Evolutionary conservation across 2,888 invertebrate genomes (phyloP).

Genomic region (Thalpophila matura): DNA sequence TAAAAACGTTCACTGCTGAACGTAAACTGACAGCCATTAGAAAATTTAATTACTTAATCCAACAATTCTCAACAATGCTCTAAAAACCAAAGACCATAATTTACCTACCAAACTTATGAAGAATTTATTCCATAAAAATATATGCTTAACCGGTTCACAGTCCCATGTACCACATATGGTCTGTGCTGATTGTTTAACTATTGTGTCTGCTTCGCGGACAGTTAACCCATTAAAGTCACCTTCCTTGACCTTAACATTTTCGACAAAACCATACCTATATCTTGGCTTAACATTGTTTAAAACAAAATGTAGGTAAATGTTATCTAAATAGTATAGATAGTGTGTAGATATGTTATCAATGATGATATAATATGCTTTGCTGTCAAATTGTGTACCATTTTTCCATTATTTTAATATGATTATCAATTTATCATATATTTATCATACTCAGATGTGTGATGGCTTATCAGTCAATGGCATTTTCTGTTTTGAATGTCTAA

Average conservation of each 20-base stretch:
- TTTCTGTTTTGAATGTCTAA: neutral
- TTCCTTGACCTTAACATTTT: slow-evolving; percentile 41
- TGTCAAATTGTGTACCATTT: slow-evolving; percentile 12
- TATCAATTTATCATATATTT: too few relatives aligned
- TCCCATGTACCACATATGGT: neutral
- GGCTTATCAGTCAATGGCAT: slow-evolving; percentile 26
- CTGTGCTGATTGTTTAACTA: neutral
- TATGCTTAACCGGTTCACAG: too few relatives aligned
- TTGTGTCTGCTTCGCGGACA: too few relatives aligned
- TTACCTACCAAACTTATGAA: too few relatives aligned
- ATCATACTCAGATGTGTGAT: neutral
- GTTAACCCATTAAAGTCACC: too few relatives aligned
- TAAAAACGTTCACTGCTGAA: too few relatives aligned
- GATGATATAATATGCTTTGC: slow-evolving; percentile 31
- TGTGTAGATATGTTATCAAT: slow-evolving; percentile 40
- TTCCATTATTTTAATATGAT: too few relatives aligned
- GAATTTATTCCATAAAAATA: too few relatives aligned
- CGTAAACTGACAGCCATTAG: too few relatives aligned
- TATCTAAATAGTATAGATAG: slow-evolving; percentile 32
- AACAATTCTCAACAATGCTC: too few relatives aligned
- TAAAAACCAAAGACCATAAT: too few relatives aligned
- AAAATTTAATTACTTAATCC: too few relatives aligned
- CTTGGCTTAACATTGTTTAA: slow-evolving; percentile 22
- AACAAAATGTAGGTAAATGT: slow-evolving; percentile 32
- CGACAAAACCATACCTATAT: slow-evolving; percentile 39